phyloP scores from a whole-genome alignment of 2,797 vertebrate genomes.

The Rhinella marina region DNA sequence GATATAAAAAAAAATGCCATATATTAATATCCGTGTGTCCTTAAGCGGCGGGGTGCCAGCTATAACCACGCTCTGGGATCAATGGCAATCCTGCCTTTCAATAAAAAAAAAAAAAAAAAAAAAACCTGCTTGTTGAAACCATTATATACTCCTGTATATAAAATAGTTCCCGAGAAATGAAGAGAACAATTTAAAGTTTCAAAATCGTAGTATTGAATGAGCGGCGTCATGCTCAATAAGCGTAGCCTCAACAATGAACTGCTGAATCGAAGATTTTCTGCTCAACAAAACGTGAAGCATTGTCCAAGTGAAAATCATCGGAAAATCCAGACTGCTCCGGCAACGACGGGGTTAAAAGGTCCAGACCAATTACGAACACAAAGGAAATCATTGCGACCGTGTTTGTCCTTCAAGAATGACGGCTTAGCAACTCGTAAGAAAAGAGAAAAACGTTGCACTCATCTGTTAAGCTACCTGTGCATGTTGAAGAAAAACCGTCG shows the following conservation, averaged over 20 bases:
- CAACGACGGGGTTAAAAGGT: not conserved
- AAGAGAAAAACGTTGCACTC: no score
- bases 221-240: slow-evolving; percentile 1
- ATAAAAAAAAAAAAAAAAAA: slow-evolving; percentile 20
- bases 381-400: not conserved
- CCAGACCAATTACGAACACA: not conserved
- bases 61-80: not conserved
- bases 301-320: not conserved
- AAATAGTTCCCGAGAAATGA: not conserved
- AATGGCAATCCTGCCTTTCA: slow-evolving; percentile 19
- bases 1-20: not conserved
- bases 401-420: not conserved
- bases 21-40: not conserved
- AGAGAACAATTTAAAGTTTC: slow-evolving; percentile 19
- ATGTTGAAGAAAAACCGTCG: no score
- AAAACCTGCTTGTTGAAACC: not conserved
- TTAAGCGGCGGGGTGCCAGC: not conserved
- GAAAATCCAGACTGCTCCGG: not conserved
- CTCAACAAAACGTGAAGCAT: not conserved
- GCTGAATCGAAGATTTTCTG: slow-evolving; percentile 6
- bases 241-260: not conserved
- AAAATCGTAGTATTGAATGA: slow-evolving; percentile 4
- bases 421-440: no score
- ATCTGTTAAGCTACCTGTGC: no score
- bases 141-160: not conserved